Conservation (phyloP, 2,888 invertebrate species). For the Eristalinus aeneus region DNA sequence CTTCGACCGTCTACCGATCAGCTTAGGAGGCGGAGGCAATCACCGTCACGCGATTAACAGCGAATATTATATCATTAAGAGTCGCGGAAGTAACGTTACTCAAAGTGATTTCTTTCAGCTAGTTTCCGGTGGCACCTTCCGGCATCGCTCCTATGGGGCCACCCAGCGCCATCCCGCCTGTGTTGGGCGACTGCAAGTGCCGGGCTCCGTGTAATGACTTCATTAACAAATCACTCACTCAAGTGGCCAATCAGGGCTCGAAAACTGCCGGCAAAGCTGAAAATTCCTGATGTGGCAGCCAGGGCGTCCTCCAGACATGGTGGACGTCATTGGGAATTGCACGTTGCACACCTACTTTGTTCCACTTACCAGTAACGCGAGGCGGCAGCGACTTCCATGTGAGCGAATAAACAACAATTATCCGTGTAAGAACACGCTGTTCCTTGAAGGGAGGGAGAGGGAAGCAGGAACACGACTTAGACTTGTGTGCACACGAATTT, state of each 20-base stretch:
- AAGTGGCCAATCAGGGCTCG: slow-evolving; percentile 66
- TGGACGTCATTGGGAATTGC: slow-evolving; percentile 61
- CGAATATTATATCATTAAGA: slow-evolving; percentile 69
- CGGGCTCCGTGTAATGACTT: slow-evolving; percentile 60
- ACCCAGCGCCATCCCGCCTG: background rate
- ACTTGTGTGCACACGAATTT: background rate
- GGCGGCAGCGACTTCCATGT: slow-evolving; percentile 1
- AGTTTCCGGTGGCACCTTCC: slow-evolving; percentile 67
- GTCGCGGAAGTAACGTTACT: slow-evolving; percentile 66
- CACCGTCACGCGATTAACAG: slow-evolving; percentile 67
- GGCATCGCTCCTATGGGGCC: slow-evolving; percentile 31
- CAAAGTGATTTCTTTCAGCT: slow-evolving; percentile 66
- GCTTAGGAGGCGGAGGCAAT: slow-evolving; percentile 25
- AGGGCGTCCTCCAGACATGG: slow-evolving; percentile 57
- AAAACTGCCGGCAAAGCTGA: slow-evolving; percentile 1
- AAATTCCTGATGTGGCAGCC: slow-evolving; percentile 32
- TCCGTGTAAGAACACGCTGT: slow-evolving; percentile 1
- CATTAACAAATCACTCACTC: slow-evolving; percentile 71
- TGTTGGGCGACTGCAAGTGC: background rate
- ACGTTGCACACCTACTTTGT: slow-evolving; percentile 45
- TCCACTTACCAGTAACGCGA: slow-evolving; percentile 37
- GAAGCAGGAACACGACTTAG: background rate
- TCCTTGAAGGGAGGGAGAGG: background rate
- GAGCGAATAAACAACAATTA: slow-evolving; percentile 48
- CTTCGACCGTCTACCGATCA: background rate